Base-by-base conservation (phyloP, 2,797 vertebrate species). In the Sciurus carolinensis region DNA sequence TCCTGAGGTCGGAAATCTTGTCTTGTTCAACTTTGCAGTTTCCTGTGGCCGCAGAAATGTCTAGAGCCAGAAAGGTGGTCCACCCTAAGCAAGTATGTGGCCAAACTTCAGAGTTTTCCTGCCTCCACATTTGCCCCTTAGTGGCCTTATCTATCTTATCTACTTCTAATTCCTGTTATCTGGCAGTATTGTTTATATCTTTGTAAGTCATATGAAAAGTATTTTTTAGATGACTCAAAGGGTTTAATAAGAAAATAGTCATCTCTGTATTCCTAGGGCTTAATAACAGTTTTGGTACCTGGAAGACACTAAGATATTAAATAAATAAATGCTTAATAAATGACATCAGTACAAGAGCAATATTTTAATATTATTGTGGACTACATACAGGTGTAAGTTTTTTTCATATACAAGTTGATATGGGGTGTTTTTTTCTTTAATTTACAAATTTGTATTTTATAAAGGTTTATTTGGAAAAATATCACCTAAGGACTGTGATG, bases 1-100 rank as follows among this genome's bases (percentile, higher is more conserved):
- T 93, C 96, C 94, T 77, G 75, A 96, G 96, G 96, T 95, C 91
- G 62, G 97, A 97, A 98, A 94, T 95, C 90, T 96, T 82, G 82
- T 95, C 97, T 97, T 97, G 84, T 96, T 97, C 96, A 95, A 96
- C 94, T 96, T 85, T 82, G 91, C 62, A 73, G 80, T 89, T 97
- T 98, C 97, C 97, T 97, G 95, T 79, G 91, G 91, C 80, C 82
- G 52, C 11, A 36, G 86, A 89, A 76, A 87, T 81, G 95, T 91
- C 81, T 82, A 22, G 75, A 84, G 94, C n/a, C 71, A 85, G 88
- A 94, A 79, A 47, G 50, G 91, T 94, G 93, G 76, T 76, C 94
- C 95, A 71, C 95, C 97, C 96, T 72, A 24, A 11, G 10, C 67
- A 95, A 97, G 90, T 88, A 96, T 94, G 97, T 85, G 87, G 89